phyloP scores from a whole-genome alignment of 2,797 vertebrate genomes.

The Gephyroberyx darwinii region DNA sequence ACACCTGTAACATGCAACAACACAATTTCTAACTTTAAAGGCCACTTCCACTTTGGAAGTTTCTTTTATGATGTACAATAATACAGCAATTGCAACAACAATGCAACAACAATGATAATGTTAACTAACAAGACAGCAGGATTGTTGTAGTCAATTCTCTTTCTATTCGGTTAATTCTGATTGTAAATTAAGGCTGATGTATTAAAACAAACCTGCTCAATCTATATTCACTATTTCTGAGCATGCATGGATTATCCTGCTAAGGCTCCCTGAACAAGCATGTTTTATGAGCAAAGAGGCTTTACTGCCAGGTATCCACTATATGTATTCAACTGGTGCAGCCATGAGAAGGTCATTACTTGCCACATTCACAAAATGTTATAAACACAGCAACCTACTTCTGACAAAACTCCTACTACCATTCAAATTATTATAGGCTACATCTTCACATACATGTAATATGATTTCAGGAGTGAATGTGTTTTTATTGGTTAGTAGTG shows the following conservation, averaged over 20 bases:
- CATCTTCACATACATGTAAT: neutral
- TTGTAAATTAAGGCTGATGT: neutral
- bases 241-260: constrained; percentile 21
- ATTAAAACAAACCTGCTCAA: no score
- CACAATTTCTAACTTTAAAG: no score
- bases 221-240: constrained; percentile 4
- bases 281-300: constrained; percentile 3
- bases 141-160: neutral
- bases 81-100: neutral
- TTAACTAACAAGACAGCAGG: neutral
- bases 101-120: neutral
- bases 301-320: constrained; percentile 9
- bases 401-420: no score
- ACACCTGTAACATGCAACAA: no score
- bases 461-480: no score
- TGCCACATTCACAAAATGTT: neutral
- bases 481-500: no score
- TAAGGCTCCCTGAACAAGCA: neutral
- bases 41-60: no score
- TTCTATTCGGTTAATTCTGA: neutral
- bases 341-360: neutral
- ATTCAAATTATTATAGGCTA: neutral
- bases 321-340: no score
- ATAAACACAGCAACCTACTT: neutral
- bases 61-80: neutral